A percentile compares a stretch with the other conserved stretches of the same genome.
Conservation (phyloP, 2,113 vertebrate genomes). For the Rhabdornis inornatus region DNA sequence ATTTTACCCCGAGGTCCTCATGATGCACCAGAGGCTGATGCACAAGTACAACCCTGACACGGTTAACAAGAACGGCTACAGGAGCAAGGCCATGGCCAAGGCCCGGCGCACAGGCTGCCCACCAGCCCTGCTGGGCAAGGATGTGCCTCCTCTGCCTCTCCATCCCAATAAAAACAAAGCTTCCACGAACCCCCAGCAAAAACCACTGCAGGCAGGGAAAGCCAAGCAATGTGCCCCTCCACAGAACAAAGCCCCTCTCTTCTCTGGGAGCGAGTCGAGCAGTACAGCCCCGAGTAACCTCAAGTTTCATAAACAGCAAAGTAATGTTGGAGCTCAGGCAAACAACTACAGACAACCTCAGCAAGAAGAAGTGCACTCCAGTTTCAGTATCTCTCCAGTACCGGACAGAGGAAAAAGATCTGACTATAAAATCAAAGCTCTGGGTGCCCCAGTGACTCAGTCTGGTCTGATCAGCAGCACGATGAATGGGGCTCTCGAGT, state of each 20-base stretch:
- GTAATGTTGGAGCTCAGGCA: slow-evolving; percentile 20
- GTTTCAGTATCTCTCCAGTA: slow-evolving; percentile 15
- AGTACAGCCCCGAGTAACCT: slow-evolving; percentile 71
- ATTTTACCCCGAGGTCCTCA: slow-evolving; percentile 89
- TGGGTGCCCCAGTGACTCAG: neutral
- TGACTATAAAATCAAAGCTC: slow-evolving; percentile 51
- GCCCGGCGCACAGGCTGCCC: slow-evolving; percentile 89
- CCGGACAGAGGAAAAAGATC: slow-evolving; percentile 61
- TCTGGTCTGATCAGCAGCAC: neutral
- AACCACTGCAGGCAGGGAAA: slow-evolving; percentile 64
- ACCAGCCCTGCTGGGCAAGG: slow-evolving; percentile 87
- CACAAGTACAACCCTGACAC: slow-evolving; percentile 84
- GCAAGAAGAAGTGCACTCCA: slow-evolving; percentile 61
- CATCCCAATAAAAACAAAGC: slow-evolving; percentile 74
- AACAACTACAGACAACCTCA: slow-evolving; percentile 54
- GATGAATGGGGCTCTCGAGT: slow-evolving; percentile 37
- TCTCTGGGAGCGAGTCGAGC: slow-evolving; percentile 55
- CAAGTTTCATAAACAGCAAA: slow-evolving; percentile 65
- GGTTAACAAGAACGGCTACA: slow-evolving; percentile 44
- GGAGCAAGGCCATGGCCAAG: slow-evolving; percentile 52
- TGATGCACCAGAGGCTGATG: slow-evolving; percentile 85
- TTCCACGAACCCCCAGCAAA: slow-evolving; percentile 61
- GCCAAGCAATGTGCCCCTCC: slow-evolving; percentile 14
- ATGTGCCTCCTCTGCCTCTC: slow-evolving; percentile 78
- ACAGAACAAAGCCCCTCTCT: slow-evolving; percentile 39